These are phyloP conservation scores for Tipula confusa DNA, from an alignment of 2,888 invertebrate genomes.

Conservation along the genomic window DNA sequence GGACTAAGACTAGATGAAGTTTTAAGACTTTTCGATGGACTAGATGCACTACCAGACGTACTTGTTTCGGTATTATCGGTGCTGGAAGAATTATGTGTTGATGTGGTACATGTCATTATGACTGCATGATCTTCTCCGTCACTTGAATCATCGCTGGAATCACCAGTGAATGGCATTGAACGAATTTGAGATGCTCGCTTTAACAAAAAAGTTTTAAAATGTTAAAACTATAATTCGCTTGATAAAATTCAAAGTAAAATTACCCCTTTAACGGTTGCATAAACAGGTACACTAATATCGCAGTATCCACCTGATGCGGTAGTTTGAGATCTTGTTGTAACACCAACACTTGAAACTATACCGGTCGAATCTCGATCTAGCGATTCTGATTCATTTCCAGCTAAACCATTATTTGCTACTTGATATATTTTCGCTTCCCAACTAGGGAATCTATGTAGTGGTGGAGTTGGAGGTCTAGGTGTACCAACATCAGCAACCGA, in stretches of 20 bases:
- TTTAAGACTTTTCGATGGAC: conserved; percentile 81
- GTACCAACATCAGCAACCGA: conserved; percentile 44
- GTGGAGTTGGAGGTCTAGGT: conserved; percentile 78
- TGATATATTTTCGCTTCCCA: conserved; percentile 97
- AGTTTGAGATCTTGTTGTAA: conserved; percentile 42
- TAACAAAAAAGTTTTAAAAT: background rate
- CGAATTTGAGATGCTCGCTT: conserved; percentile 91
- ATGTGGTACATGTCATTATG: conserved; percentile 43
- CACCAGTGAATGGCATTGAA: conserved; percentile 92
- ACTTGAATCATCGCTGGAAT: conserved; percentile 90
- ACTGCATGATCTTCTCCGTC: conserved; percentile 73
- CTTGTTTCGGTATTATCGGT: conserved; percentile 58
- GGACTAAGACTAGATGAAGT: conserved; percentile 81
- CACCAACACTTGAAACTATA: conserved; percentile 37
- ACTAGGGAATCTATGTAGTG: conserved; percentile 83
- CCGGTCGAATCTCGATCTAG: conserved; percentile 40
- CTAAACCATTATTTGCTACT: conserved; percentile 61
- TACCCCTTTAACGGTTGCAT: conserved; percentile 92
- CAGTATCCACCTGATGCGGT: conserved; percentile 72
- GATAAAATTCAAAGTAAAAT: conserved; percentile 43
- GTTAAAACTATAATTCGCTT: background rate
- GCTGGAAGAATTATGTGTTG: conserved; percentile 48
- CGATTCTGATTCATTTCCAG: conserved; percentile 49
- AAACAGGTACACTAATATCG: conserved; percentile 89
- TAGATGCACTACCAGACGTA: conserved; percentile 63